These are phyloP conservation scores for Blastomussa wellsi DNA, from an alignment of 92 coral and sea anemone genomes.

Conservation along the genomic window DNA sequence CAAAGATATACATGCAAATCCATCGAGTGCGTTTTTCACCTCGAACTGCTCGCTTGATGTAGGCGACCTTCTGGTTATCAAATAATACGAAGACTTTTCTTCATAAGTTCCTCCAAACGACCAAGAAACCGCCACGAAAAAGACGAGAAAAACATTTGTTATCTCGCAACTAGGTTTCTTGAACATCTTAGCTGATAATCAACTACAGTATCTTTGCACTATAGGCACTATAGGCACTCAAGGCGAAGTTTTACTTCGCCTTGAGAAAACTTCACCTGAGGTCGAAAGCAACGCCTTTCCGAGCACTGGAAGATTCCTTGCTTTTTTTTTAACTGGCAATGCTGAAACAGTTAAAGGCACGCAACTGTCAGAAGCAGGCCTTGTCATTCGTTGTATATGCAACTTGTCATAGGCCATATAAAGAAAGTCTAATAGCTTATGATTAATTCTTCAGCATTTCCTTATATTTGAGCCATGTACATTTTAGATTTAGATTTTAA, in stretches of 20 bases:
- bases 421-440: background rate
- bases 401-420: background rate
- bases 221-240: too few relatives aligned
- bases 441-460: background rate
- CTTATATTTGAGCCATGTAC: background rate
- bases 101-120: background rate
- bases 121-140: background rate
- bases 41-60: background rate
- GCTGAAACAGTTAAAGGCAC: slow-evolving; percentile 11
- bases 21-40: background rate
- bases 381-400: background rate
- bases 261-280: background rate
- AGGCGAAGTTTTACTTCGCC: background rate
- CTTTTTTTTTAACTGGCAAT: too few relatives aligned
- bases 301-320: background rate
- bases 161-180: background rate
- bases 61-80: background rate
- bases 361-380: background rate
- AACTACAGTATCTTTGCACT: background rate
- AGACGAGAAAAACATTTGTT: background rate
- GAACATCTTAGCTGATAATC: background rate
- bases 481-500: background rate
- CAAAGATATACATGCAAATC: background rate
- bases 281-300: background rate
- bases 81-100: background rate